Evolutionary conservation across 2,797 vertebrate species (phyloP).

Genomic region (Tinamus major): DNA sequence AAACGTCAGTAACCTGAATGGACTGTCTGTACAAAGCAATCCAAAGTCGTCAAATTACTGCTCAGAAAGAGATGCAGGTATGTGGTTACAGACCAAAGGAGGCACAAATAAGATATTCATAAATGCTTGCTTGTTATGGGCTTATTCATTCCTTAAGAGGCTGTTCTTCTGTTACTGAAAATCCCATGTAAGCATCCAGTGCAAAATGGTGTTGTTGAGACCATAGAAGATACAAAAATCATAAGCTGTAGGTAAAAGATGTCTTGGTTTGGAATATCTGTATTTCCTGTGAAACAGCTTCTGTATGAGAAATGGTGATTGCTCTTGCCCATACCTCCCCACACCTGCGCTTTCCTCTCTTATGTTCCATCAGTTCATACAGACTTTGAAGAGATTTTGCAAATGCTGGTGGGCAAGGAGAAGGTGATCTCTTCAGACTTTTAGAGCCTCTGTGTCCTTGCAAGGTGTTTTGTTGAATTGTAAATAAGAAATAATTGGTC

Average conservation of each 20-base stretch:
- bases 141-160: background rate
- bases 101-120: background rate
- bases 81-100: background rate
- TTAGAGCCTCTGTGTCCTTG: background rate
- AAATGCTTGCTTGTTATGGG: background rate
- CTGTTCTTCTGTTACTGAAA: background rate
- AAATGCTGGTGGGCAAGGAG: background rate
- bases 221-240: background rate
- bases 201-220: background rate
- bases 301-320: background rate
- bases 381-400: background rate
- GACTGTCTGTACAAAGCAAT: background rate
- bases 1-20: background rate
- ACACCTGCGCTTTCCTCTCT: background rate
- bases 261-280: background rate
- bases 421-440: background rate
- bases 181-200: background rate
- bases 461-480: background rate
- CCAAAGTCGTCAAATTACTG: background rate
- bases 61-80: background rate
- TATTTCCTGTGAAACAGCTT: background rate
- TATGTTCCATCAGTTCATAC: background rate
- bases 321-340: background rate
- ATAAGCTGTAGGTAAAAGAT: background rate
- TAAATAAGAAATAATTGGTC: conserved; percentile 8